These are phyloP conservation scores for Bradypodion ventrale DNA, from an alignment of 2,797 vertebrate genomes.

Conservation along the genomic window DNA sequence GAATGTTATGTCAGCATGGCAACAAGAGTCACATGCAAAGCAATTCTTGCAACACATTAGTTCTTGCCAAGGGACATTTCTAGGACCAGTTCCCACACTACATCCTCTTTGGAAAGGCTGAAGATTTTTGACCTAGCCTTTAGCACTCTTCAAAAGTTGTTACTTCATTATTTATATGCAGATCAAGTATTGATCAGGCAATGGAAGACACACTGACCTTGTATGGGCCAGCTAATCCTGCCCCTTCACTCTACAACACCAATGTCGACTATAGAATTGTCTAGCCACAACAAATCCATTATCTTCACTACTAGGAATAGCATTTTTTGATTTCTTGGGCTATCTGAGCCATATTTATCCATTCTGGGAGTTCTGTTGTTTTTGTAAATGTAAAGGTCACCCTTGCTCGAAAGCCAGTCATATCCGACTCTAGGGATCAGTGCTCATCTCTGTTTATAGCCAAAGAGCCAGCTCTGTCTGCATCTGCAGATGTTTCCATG, in stretches of 20 bases:
- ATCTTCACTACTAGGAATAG: too few species aligned
- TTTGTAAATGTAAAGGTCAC: too few species aligned
- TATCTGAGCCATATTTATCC: too few species aligned
- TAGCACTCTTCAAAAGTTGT: not conserved
- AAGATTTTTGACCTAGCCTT: not conserved
- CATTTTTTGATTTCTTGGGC: too few species aligned
- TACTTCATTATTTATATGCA: not conserved
- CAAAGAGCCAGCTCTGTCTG: too few species aligned
- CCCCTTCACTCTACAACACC: not conserved
- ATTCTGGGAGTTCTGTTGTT: too few species aligned
- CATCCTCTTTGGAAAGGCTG: not conserved
- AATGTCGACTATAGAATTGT: too few species aligned
- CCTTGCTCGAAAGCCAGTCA: too few species aligned
- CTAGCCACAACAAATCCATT: too few species aligned
- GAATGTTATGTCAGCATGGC: constrained; percentile 37
- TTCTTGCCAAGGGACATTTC: not conserved
- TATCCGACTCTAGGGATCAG: too few species aligned
- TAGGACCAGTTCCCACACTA: not conserved
- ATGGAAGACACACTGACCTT: not conserved
- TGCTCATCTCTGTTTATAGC: too few species aligned
- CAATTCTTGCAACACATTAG: constrained; percentile 1
- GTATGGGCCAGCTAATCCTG: not conserved
- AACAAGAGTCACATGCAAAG: constrained; percentile 25
- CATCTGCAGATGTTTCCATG: too few species aligned
- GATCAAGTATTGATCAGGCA: not conserved